Evolutionary conservation across 1,140 invertebrate genomes (phyloP).

Genomic region (Neodiprion lecontei): DNA sequence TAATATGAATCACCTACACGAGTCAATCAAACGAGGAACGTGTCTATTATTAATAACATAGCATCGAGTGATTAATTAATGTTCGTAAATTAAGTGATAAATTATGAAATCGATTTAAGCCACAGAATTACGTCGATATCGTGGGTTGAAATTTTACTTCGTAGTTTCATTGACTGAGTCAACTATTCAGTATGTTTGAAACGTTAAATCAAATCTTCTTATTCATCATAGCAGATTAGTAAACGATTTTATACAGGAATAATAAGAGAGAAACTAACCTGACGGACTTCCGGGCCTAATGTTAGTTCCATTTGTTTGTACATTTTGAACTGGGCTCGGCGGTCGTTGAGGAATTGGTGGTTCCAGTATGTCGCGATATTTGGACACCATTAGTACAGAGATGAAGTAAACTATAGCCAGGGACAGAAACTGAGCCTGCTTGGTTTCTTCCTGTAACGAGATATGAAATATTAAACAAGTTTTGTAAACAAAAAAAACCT

Average conservation of each 20-base stretch:
- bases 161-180: no score
- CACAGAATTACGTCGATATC: slow-evolving; percentile 14
- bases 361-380: slow-evolving; percentile 98
- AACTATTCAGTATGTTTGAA: no score
- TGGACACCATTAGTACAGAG: slow-evolving; percentile 99
- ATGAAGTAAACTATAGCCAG: slow-evolving; percentile 99
- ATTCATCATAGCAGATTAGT: no score
- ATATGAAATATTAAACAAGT: slow-evolving; percentile 29
- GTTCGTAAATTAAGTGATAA: slow-evolving; percentile 3
- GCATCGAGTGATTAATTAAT: slow-evolving; percentile 9
- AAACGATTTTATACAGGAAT: no score
- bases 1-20: neutral
- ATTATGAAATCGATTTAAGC: slow-evolving; percentile 21
- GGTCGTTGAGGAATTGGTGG: slow-evolving; percentile 74
- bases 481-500: slow-evolving; percentile 12
- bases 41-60: neutral
- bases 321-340: slow-evolving; percentile 65
- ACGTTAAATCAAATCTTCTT: no score
- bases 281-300: slow-evolving; percentile 67
- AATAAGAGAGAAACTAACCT: slow-evolving; percentile 58
- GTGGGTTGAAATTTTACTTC: no score
- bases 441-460: slow-evolving; percentile 93
- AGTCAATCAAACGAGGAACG: neutral
- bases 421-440: slow-evolving; percentile 99
- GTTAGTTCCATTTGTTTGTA: slow-evolving; percentile 65